Evolutionary conservation across 2,888 invertebrate species (phyloP).

Genomic region (Apotomis turbidana): DNA sequence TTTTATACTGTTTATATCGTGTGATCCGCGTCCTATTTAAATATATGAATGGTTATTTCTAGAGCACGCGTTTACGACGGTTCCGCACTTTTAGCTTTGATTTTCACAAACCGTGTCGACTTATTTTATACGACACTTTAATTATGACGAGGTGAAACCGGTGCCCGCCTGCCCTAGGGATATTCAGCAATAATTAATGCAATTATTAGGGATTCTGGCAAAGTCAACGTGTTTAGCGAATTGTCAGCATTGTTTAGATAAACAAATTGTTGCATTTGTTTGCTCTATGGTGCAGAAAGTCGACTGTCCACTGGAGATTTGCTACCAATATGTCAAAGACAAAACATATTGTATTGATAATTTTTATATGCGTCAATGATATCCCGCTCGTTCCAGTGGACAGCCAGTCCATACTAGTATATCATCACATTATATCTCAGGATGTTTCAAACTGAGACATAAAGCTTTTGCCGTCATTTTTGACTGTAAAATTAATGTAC

Average conservation of each 20-base stretch:
- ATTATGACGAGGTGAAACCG: background rate
- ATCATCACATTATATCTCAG: constrained; percentile 27
- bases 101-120: background rate
- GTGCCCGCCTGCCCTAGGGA: constrained; percentile 6
- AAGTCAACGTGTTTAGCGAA: constrained; percentile 30
- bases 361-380: background rate
- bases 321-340: background rate
- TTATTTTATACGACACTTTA: constrained; percentile 5
- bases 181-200: background rate
- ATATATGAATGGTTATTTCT: constrained; percentile 20
- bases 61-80: background rate
- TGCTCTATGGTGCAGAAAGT: constrained; percentile 15
- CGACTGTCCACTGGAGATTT: background rate
- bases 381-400: background rate
- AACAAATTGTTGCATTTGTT: constrained; percentile 14
- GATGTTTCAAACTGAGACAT: constrained; percentile 1
- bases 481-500: constrained; percentile 9
- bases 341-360: background rate
- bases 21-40: constrained; percentile 29
- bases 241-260: constrained; percentile 11
- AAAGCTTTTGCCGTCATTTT: background rate
- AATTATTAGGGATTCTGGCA: constrained; percentile 15
- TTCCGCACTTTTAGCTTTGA: background rate
- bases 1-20: constrained; percentile 40
- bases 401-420: constrained; percentile 7